Base-by-base conservation (phyloP, 2,113 vertebrate species). In the Microcebus murinus region DNA sequence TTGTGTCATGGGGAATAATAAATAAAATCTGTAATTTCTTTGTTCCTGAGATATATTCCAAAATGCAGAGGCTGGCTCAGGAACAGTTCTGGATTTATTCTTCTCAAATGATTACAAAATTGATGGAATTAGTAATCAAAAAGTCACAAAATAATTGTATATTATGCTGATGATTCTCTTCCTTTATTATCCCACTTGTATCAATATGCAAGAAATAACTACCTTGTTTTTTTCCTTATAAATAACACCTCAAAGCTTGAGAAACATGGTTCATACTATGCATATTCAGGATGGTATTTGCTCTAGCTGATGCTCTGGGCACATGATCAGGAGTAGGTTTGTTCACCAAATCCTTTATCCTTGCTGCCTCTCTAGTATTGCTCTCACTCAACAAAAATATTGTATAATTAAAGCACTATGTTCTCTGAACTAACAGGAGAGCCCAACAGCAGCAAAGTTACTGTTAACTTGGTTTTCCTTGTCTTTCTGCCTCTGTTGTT, bases 91-190 rank as follows among this genome's bases (percentile, higher is more conserved):
- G 6, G 10, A 77, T 70, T 81, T 90, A 82, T 92, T 97, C 97
- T 91, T 98, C 94, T 98, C 95, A 97, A 96, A 93, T 97, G 97
- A 97, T 96, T 97, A 96, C 70, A 97, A 96, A 96, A 97, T 96
- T 74, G 87, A 96, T 87, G 84, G 95, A 96, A 95, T 96, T 90
- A 86, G 48, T 86, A 98, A 98, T 97, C 82, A 95, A 88, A 79
- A 97, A 96, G 84, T 93, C 82, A 77, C 96, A 96, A 92, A 97
- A 94, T 94, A 97, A 90, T 84, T 95, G 86, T 55, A 50, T 70
- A 91, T 96, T 91, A n/a, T 20, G 73, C 93, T 86, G 95, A 98
- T 96, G 96, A 96, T 91, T 92, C 55, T 94, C 42, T 89, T 97
- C 79, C 90, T 93, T 98, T 48, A 29, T 94, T 83, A 67, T 87